These are phyloP conservation scores for Novumbra hubbsi DNA, from an alignment of 2,797 vertebrate genomes.

Conservation along the genomic window DNA sequence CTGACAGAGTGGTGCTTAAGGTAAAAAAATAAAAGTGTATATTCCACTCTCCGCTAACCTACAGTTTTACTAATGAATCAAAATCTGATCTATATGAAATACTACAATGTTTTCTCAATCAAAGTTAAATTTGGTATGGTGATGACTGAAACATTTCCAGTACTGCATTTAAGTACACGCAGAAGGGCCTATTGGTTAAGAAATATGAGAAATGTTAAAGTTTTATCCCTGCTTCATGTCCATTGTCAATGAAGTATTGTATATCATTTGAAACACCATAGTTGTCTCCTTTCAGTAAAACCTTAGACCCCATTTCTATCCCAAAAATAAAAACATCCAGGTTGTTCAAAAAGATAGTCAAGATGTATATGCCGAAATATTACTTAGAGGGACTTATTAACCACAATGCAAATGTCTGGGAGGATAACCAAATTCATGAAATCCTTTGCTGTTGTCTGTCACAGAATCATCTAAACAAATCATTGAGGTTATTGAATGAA, in stretches of 20 bases:
- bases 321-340: neutral
- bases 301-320: neutral
- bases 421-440: neutral
- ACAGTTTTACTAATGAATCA: too few relatives aligned
- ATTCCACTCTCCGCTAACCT: too few relatives aligned
- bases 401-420: neutral
- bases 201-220: too few relatives aligned
- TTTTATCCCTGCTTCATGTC: neutral
- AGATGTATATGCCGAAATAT: neutral
- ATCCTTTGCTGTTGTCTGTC: neutral
- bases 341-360: neutral
- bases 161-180: conserved; percentile 3
- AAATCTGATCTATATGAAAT: too few relatives aligned
- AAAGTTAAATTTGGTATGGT: neutral
- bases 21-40: too few relatives aligned
- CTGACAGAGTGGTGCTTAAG: too few relatives aligned
- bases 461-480: neutral
- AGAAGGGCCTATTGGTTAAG: conserved; percentile 22
- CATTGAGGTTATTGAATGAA: neutral
- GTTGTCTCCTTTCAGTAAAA: neutral
- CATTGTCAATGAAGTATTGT: neutral
- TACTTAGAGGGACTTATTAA: neutral
- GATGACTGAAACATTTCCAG: neutral
- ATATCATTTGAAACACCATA: neutral
- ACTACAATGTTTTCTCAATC: neutral